Percentiles rank a stretch among this genome's conserved stretches.
phyloP scores from a whole-genome alignment of 2,797 vertebrate species.

The Schizopygopsis pylzovi region DNA sequence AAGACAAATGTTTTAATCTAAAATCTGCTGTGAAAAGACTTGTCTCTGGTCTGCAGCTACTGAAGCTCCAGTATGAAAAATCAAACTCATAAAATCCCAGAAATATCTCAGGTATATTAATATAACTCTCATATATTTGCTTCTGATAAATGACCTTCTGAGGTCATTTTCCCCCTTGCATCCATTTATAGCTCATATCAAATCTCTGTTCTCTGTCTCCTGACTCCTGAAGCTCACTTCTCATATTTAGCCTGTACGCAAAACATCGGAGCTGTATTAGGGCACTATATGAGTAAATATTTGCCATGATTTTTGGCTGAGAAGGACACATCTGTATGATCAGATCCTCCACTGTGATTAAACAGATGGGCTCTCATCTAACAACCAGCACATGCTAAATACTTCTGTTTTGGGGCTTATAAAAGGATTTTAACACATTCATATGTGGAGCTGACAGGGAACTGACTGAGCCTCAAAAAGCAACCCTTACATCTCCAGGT shows the following conservation, averaged over 20 bases:
- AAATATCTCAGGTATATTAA: conserved; percentile 57
- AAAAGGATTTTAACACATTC: conserved; percentile 33
- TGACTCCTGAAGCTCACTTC: conserved; percentile 11
- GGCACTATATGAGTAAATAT: conserved; percentile 41
- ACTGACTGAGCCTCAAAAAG: neutral
- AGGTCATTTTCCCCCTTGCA: conserved; percentile 38
- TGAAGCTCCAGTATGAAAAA: conserved; percentile 32
- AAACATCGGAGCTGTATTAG: neutral
- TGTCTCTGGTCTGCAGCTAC: neutral
- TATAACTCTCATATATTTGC: conserved; percentile 45
- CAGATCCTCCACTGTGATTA: conserved; percentile 49
- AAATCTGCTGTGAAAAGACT: neutral
- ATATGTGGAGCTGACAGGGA: neutral
- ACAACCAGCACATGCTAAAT: conserved; percentile 27
- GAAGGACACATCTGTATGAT: conserved; percentile 48
- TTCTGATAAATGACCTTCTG: conserved; percentile 48
- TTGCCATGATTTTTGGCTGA: conserved; percentile 21
- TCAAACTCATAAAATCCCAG: conserved; percentile 36
- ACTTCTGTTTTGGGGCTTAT: conserved; percentile 15
- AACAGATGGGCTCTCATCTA: conserved; percentile 50
- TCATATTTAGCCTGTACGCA: neutral
- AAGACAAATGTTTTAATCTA: conserved; percentile 21
- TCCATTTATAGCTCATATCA: conserved; percentile 55
- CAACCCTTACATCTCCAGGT: neutral
- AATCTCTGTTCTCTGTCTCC: neutral